Base-by-base conservation (phyloP, 30 jellyfish, hydroid and myxozoan species). In the Aurelia aurita region DNA sequence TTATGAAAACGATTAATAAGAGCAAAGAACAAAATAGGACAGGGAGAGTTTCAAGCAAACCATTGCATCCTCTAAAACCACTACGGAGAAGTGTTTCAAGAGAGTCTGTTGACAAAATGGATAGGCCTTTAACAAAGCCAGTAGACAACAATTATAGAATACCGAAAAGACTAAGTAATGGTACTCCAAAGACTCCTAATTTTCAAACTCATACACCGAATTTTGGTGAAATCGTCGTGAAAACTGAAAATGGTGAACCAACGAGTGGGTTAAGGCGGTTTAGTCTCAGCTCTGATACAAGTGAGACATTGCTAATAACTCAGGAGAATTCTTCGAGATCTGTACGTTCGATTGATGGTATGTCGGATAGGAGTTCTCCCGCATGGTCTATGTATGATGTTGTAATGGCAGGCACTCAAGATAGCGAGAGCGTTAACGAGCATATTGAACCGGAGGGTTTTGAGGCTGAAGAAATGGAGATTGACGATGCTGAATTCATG, bases 401-500 rank as follows among this genome's bases (percentile, higher is more conserved):
- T 5, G 82, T 32, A 15, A 77, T 77, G 88, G 25, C 86, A 54
- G 71, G 57, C 18, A 11, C 71, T 15, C 32, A 18, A 51, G 82
- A 80, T 2, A 44, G 47, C 11, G 64, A 63, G 23, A 19, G 62
- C 15, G 44, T 22, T 49, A 27, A 16, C 26, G 80, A 39, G 18
- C 60, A 16, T 18, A 5, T 8, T 0, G 60, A 62, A 19, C 69
- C 44, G 19, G 80, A 68, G 31, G 6, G 55, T 8, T 25, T 5
- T 68, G 80, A 27, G 25, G 67, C 29, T 19, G 86, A 76, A 47
- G 95, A 70, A 1, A 90, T 90, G 97, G 97, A 90, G 51, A 61
- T 90, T 28, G 97, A 90, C 45, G 96, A 90, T 54, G 92, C 82
- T 26, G 88, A 49, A 55, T 59, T 74, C 63, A 75, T 83, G 82